Evolutionary conservation across 2,797 vertebrate species (phyloP), one percentile per base, ranked within the genome.

Genomic region (Rhadinocentrus ornatus): DNA sequence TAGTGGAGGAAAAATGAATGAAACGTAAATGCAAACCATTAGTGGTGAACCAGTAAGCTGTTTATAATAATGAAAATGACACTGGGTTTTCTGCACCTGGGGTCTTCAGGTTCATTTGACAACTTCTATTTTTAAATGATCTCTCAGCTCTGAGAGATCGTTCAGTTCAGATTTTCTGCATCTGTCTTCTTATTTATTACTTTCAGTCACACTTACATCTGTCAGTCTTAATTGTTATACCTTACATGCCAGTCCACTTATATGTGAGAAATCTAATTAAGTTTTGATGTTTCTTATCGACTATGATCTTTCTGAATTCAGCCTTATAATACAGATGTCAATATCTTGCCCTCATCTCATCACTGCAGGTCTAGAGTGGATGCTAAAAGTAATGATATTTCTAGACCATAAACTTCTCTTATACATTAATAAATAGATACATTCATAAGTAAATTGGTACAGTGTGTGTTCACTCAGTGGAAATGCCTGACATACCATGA

Each of bases 1-100:
- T 78, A 72, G 77, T 71, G 78, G 55, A 73, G 73, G 31, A 80
- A 61, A 77, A 84, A 84, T 73, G 63, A 78, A 77, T 80, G 54
- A 67, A 84, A 83, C 76, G 63, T 22, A 18, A 74, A 73, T 78
- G 61, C 62, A 65, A 78, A 67, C 64, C 61, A 82, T 89, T 80
- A 80, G 57, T 53, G 57, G 12, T 11, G 9, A 56, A 58, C 58
- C 66, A 63, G 75, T 69, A 22, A 62, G 34, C 53, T 62, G 78
- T 63, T n/a, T 71, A 22, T 59, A 37, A 66, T 64, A 66, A 67
- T 46, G 31, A 72, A 65, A 71, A 79, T 66, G 8, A 76, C 62
- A 39, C 68, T 73, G 37, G 58, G 62, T 73, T 81, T n/a, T 66
- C 44, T 66, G 56, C 27, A 64, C 44, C 22, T 37, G 24, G 52